Percentiles rank a stretch among this genome's conserved stretches.
Conservation (phyloP, 2,888 invertebrate species). For the Megamerina dolium region DNA sequence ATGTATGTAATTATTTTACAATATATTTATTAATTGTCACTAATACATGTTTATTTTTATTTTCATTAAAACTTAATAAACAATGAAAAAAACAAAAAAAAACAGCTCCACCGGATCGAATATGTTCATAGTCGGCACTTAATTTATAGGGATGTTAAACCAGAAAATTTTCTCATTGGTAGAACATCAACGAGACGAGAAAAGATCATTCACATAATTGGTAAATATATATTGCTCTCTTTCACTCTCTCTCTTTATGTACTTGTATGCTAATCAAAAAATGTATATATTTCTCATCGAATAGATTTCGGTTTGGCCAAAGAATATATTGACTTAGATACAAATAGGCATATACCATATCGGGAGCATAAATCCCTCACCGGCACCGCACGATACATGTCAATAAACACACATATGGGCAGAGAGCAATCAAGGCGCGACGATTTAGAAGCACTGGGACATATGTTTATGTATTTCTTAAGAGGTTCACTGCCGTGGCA, state of each 20-base stretch:
- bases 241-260: constrained; percentile 4
- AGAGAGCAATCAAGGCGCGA: constrained; percentile 99
- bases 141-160: constrained; percentile 99
- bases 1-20: background rate
- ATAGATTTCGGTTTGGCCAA: constrained; percentile 99
- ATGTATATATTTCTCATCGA: background rate
- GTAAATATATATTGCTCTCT: constrained; percentile 55
- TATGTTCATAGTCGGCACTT: constrained; percentile 98
- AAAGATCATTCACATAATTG: constrained; percentile 98
- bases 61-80: constrained; percentile 1
- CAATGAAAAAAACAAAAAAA: no score
- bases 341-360: constrained; percentile 99
- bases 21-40: background rate
- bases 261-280: constrained; percentile 1
- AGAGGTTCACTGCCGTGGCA: constrained; percentile 99
- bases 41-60: constrained; percentile 10
- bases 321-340: constrained; percentile 99
- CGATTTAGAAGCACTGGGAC: constrained; percentile 98
- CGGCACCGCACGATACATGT: constrained; percentile 99
- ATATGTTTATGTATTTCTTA: constrained; percentile 99
- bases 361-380: constrained; percentile 99
- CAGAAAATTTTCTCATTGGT: constrained; percentile 99
- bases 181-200: constrained; percentile 95
- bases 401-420: constrained; percentile 99
- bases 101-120: constrained; percentile 95